These are phyloP conservation scores for Eciton burchellii DNA, from an alignment of 1,140 invertebrate genomes.

Conservation along the genomic window DNA sequence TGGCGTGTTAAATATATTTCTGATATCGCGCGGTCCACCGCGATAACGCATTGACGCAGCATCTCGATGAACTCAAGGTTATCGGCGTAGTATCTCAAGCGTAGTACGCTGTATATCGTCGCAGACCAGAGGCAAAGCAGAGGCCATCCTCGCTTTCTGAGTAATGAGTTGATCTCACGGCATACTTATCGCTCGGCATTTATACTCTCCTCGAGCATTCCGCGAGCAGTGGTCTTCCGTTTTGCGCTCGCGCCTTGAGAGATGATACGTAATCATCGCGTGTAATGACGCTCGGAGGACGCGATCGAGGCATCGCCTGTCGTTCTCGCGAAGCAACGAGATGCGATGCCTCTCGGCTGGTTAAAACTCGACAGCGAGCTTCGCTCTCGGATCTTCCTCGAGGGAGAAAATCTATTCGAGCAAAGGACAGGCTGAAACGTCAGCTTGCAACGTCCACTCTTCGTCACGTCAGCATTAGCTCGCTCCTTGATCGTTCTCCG, in stretches of 20 bases:
- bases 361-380: no score
- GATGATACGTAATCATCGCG: no score
- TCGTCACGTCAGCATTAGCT: conserved; percentile 14
- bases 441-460: neutral
- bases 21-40: conserved; percentile 27
- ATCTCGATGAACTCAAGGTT: conserved; percentile 55
- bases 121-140: no score
- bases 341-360: no score
- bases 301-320: no score
- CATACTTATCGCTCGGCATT: conserved; percentile 39
- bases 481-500: conserved; percentile 24
- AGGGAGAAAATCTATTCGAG: conserved; percentile 11
- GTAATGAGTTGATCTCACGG: conserved; percentile 39
- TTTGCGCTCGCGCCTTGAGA: no score
- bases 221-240: no score
- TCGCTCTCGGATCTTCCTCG: neutral
- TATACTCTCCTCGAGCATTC: conserved; percentile 17
- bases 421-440: neutral
- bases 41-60: conserved; percentile 39
- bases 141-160: conserved; percentile 36
- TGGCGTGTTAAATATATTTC: conserved; percentile 8
- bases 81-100: conserved; percentile 45
- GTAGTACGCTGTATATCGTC: no score
- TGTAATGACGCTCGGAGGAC: no score
- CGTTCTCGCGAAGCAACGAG: no score